Conservation (phyloP, 2,797 vertebrate species). For the Dermochelys coriacea region DNA sequence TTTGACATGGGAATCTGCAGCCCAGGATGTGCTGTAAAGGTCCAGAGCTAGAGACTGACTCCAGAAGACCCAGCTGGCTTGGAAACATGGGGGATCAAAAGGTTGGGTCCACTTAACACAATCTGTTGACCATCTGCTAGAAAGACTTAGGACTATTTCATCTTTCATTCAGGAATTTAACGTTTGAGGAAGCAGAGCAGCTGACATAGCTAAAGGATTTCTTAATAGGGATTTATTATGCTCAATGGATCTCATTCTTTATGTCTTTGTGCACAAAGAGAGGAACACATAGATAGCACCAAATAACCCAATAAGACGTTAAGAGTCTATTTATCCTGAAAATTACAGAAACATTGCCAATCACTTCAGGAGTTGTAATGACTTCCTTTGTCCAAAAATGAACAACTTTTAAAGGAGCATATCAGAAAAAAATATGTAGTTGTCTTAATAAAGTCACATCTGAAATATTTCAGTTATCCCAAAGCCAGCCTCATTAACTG, state of each 20-base stretch:
- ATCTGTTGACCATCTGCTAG: neutral
- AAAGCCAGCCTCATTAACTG: neutral
- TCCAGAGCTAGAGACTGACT: neutral
- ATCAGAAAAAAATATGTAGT: neutral
- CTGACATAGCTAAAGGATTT: constrained; percentile 6
- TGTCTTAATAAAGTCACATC: neutral
- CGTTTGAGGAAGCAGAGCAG: neutral
- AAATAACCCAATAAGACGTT: neutral
- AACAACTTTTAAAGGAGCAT: neutral
- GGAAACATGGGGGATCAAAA: neutral
- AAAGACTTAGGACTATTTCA: neutral
- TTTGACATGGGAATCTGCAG: neutral
- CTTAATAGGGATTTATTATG: neutral
- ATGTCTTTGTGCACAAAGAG: constrained; percentile 24
- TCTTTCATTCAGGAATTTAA: neutral
- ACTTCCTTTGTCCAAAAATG: neutral
- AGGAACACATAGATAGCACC: constrained; percentile 18
- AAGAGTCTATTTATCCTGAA: neutral
- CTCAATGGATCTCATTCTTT: constrained; percentile 5
- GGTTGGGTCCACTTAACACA: neutral
- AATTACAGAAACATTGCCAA: neutral
- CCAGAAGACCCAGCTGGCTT: neutral
- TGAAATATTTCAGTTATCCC: neutral
- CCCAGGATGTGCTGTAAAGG: too few species aligned
- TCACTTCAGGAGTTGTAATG: neutral